Evolutionary conservation across 2,113 vertebrate genomes (phyloP), one percentile per base, ranked within the genome.

Genomic region (Hipposideros armiger): DNA sequence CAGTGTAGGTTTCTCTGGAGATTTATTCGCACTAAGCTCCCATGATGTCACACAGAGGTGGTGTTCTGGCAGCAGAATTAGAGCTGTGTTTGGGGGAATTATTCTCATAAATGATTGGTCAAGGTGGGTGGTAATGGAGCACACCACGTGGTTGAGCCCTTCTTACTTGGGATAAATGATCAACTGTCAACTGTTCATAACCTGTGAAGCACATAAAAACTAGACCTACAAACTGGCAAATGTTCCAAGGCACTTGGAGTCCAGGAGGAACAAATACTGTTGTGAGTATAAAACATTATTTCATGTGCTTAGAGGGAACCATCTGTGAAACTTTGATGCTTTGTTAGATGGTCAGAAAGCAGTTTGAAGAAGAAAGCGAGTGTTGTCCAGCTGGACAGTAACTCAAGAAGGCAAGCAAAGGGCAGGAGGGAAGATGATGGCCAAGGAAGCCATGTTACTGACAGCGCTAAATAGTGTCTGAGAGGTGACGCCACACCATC

Each of bases 41-140:
- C 62, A 70, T 96, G 96, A 97, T 87, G 94, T 97, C 94, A 97
- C 92, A 87, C 10, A 62, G 54, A 97, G 92, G 94, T 83, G 90
- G 95, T 92, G 90, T 95, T 90, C 95, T 97, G 95, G 82, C 94
- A 85, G 94, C 45, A 60, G 66, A 96, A 91, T 85, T 42, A 58
- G 67, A 91, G n/a, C 87, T 22, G 45, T 82, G 93, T 92, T 85
- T 81, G n/a, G 28, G 64, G 70, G 90, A 76, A 95, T 96, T 94
- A 93, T 72, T 47, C 47, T 66, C 32, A 93, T 74, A 78, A 87
- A 87, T 80, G 83, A 77, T n/a, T 84, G 73, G 69, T 60, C 26
- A 17, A 28, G 67, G 50, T 47, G 20, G 22, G 60, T 74, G 58
- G 62, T 66, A 22, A 52, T 7, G 47, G 54, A 24, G 11, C 56